Base-by-base conservation (phyloP, 2,113 vertebrate species). In the Castor canadensis region DNA sequence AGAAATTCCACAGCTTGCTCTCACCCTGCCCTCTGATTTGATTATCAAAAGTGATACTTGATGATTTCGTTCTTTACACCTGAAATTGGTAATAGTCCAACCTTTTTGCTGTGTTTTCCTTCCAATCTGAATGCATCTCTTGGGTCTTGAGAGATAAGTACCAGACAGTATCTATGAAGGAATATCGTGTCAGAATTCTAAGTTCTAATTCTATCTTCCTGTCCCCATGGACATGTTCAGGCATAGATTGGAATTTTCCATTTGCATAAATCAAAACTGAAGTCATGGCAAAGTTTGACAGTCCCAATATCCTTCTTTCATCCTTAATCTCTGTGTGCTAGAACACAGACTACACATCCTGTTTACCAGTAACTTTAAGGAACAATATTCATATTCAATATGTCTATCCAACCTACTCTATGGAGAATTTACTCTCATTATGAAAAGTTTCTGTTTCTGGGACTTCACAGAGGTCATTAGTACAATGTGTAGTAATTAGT, bases 21-120 rank as follows among this genome's bases (percentile, higher is more conserved):
- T 91, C 2, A 6, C 30, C 49, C 49, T 96, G 52, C 81, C 94
- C 75, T 86, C 93, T 45, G 40, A 87, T 93, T 89, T 94, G 95
- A 79, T 87, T 97, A 96, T 95, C 86, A 93, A 85, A 92, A 84
- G 71, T 40, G 30, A 8, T 1, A 1, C 32, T n/a, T 20, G 40
- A 58, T 54, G 62, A 81, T 67, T 69, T 81, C 56, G 54, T 72
- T 66, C 84, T 83, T 89, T 47, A 72, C 7, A 72, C 81, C 20
- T 76, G 72, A 82, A 96, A 83, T 89, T 71, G 52, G 40, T 32
- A 13, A 56, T 6, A 24, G 17, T 60, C 38, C 49, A 79, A 45
- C 19, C 32, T 79, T 6, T 26, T 71, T 71, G 67, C 66, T 66
- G 32, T 73, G 4, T n/a, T 32, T 15, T 58, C 38, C 40, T 80